A percentile compares a stretch with the other conserved stretches of the same genome.
Evolutionary conservation across 2,797 vertebrate species (phyloP).

Genomic region (Vultur gryphus): DNA sequence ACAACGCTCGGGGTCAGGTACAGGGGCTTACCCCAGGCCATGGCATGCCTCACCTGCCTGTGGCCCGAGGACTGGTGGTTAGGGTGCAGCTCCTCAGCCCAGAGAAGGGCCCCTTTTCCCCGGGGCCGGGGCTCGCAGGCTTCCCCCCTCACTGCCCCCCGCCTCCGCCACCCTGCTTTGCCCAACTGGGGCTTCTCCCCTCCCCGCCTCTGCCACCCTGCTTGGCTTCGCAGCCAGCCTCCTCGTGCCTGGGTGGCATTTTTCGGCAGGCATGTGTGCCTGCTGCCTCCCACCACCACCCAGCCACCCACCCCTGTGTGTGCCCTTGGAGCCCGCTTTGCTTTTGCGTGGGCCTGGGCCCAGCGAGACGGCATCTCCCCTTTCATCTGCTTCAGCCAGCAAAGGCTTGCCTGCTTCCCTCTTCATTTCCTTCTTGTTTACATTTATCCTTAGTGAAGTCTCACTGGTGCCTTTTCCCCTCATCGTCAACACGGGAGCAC

Average conservation of each 20-base stretch:
- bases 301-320: rapidly evolving
- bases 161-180: neutral
- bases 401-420: neutral
- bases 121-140: too few relatives aligned
- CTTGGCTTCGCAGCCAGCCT: neutral
- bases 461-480: neutral
- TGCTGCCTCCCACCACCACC: rapidly evolving
- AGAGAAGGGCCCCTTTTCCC: neutral
- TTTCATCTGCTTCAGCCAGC: rapidly evolving
- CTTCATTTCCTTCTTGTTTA: neutral
- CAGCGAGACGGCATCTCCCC: rapidly evolving
- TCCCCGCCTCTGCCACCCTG: neutral
- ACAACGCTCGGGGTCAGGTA: neutral
- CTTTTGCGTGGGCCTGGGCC: neutral
- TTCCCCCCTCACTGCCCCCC: neutral
- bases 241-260: neutral
- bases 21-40: too few relatives aligned
- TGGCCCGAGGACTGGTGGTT: neutral
- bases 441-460: neutral
- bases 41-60: rapidly evolving
- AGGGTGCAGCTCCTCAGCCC: neutral
- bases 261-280: rapidly evolving
- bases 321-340: too few relatives aligned
- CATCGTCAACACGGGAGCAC: rapidly evolving
- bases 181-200: neutral